Conservation (phyloP, 2,888 invertebrate genomes). For the Strigamia maritima region DNA sequence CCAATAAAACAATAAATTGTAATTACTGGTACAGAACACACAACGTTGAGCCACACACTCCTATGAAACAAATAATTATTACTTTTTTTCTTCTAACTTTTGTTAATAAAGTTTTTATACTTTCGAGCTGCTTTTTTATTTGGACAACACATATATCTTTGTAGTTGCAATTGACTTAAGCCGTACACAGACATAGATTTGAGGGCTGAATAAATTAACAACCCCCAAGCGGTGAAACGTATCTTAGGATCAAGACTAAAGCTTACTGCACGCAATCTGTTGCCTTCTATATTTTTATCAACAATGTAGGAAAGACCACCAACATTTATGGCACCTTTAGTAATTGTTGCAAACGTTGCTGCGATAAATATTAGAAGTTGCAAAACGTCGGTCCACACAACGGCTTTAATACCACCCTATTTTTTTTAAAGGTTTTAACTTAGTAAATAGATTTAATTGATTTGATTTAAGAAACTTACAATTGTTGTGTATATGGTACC, state of each 20-base stretch:
- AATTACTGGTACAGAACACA: background rate
- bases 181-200: too few species aligned
- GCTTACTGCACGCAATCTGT: too few species aligned
- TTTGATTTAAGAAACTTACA: background rate
- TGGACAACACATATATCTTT: background rate
- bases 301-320: slow-evolving; percentile 20
- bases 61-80: background rate
- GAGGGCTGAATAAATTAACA: too few species aligned
- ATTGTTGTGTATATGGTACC: slow-evolving; percentile 26
- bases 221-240: slow-evolving; percentile 36
- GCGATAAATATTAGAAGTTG: background rate
- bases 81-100: background rate
- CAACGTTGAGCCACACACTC: background rate
- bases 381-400: slow-evolving; percentile 8
- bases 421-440: background rate
- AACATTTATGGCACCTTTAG: background rate
- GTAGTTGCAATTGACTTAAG: too few species aligned
- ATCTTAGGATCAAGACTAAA: slow-evolving; percentile 7
- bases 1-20: slow-evolving; percentile 7
- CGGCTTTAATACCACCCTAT: slow-evolving; percentile 35
- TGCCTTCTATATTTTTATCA: background rate
- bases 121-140: slow-evolving; percentile 68
- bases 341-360: background rate
- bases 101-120: background rate
- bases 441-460: background rate